Evolutionary conservation across 2,888 invertebrate species (phyloP), one percentile per base, ranked within the genome.

Genomic region (Amphipyra tragopoginis): DNA sequence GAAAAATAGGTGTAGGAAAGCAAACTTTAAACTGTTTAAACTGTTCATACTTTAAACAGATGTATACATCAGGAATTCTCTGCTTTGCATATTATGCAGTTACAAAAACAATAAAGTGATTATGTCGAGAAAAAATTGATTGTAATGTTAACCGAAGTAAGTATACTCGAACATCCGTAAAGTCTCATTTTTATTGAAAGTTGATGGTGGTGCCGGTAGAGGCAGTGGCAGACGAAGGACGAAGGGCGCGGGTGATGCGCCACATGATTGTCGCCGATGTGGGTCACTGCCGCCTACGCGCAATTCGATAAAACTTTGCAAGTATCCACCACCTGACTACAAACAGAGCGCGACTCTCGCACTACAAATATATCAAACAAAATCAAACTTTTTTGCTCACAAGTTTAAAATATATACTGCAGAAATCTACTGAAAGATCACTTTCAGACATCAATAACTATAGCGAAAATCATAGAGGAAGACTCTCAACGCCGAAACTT

Each of bases 251-350:
- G 87, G 88, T 85, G 86, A 86, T 85, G 86, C 86, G 89, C 85
- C 87, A 84, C 86, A 83, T 82, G 85, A 83, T 86, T 84, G 82
- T 81, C 83, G 77, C 75, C 86, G 85, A 94, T 93, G 87, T 93
- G 92, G 94, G 94, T 93, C 94, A 94, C 90, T 90, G 90, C 87
- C 93, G 92, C 89, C 91, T 88, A 92, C 92, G 90, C 91, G 92
- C 90, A 86, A 92, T 90, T 90, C 91, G 89, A 93, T 92, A 92
- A 90, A 93, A 94, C 92, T 90, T 91, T 87, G 85, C 86, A 86
- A 91, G 82, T 88, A 86, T 85, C 80, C 70, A 74, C 81, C 72
- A 84, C 80, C 79, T 84, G 72, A 73, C 68, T 70, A 56, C 77
- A 74, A 67, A 81, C 72, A 75, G 72, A 75, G 76, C 72, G 70